Base-by-base conservation (phyloP, 2,888 invertebrate genomes). In the Eueremaeus valkanovi region DNA sequence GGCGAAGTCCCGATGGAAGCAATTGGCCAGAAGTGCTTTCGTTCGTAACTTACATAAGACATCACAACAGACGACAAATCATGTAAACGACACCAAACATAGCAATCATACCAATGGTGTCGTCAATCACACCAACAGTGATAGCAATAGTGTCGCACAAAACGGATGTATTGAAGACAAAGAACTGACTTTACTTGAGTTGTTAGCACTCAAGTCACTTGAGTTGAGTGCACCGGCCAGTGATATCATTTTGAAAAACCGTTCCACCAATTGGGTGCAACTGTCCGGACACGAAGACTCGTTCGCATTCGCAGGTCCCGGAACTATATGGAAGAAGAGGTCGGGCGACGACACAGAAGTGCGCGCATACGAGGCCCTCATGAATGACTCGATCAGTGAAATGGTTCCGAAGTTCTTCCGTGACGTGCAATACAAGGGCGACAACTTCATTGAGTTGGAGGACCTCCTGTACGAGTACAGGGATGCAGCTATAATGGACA, bases 401-500 rank as follows among this genome's bases (percentile, higher is more conserved):
- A 89, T 92, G 80, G 90, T 93, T 76, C 95, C 95, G 8, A 88
- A 88, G 80, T 95, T 92, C 85, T 92, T 91, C 84, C 88, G 93
- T 68, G 90, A 93, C 82, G 89, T 85, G 45, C 82, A 83, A 78
- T 84, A 83, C 78, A 84, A 84, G 76, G 82, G 81, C 36, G 84
- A 85, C 80, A 86, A 83, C 79, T 98, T 95, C 85, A 95, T 98
- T 81, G 96, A 97, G 84, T 88, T 98, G 78, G 95, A 97, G 85
- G 95, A 98, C 84, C 87, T 98, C 27, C 85, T 96, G 31, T 90
- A 92, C 81, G 92, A 92, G 76, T 97, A 96, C 85, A 87, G 87
- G 81, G 92, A 96, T 84, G 95, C 95, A 0, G 90, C 91, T 82
- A 94, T 98, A 0, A 96, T 98, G 90, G 98, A 98, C 84, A 91